phyloP scores from a whole-genome alignment of 2,797 vertebrate species.

The Acrocephalus scirpaceus region DNA sequence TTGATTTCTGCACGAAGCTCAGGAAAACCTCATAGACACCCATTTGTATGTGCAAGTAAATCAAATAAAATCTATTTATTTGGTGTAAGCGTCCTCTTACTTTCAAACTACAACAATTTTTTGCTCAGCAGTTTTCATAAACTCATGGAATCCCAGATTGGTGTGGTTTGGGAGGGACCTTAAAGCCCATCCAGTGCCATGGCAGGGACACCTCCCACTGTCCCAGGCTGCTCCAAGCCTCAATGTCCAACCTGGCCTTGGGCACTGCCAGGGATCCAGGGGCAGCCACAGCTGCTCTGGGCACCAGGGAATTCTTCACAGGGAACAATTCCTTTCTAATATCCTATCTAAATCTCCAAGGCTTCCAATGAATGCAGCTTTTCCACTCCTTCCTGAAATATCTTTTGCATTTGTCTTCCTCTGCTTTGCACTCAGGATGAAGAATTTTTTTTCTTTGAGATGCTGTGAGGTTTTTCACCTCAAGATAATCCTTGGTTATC shows the following conservation, averaged over 20 bases:
- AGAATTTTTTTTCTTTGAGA: background rate
- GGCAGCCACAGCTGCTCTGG: background rate
- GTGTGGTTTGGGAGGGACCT: background rate
- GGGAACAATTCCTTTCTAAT: background rate
- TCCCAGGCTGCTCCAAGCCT: background rate
- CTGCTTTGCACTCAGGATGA: background rate
- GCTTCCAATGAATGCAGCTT: background rate
- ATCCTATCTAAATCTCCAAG: background rate
- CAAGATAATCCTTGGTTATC: background rate
- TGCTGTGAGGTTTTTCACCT: background rate
- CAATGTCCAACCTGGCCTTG: background rate
- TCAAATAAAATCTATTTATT: background rate
- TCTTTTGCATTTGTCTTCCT: background rate
- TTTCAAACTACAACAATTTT: background rate
- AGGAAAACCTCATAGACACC: background rate
- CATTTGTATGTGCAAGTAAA: background rate
- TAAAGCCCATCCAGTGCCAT: rapidly evolving
- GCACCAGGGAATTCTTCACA: background rate
- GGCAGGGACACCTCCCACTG: background rate
- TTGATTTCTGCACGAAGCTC: background rate
- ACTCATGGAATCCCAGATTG: rapidly evolving
- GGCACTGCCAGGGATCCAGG: background rate
- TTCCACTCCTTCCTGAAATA: background rate
- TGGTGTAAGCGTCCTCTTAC: background rate
- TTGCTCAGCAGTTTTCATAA: background rate